Evolutionary conservation across 92 coral and sea anemone species (phyloP).

Genomic region (Phenganax stokvisi): DNA sequence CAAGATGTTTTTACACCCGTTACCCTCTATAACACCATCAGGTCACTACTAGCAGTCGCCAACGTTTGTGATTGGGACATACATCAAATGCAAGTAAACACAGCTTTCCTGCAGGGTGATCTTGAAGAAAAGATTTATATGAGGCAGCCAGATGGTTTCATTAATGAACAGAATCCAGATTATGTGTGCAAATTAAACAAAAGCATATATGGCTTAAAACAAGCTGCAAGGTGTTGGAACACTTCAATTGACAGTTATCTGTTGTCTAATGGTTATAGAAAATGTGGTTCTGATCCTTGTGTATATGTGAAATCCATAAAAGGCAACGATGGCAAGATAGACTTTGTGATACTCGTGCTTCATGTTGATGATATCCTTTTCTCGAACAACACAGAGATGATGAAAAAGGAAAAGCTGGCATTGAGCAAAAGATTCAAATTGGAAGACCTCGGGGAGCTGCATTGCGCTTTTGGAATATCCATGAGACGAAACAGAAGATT

Average conservation of each 20-base stretch:
- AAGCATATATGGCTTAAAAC: conserved; percentile 18
- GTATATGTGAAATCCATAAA: conserved; percentile 5
- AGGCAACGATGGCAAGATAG: conserved; percentile 5
- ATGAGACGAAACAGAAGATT: conserved; percentile 26
- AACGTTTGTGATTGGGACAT: conserved; percentile 23
- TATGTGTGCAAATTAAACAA: conserved; percentile 12
- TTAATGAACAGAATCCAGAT: neutral
- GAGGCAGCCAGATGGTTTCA: conserved; percentile 4
- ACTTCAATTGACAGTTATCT: conserved; percentile 11
- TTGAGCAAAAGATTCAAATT: neutral
- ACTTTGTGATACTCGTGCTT: conserved; percentile 12
- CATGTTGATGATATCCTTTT: conserved; percentile 26
- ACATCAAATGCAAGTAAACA: conserved; percentile 20
- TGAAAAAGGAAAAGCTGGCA: conserved; percentile 6
- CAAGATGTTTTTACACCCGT: no score
- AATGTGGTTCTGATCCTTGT: conserved; percentile 10
- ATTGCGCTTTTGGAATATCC: conserved; percentile 8
- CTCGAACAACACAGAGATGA: conserved; percentile 26
- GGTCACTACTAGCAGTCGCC: conserved; percentile 18
- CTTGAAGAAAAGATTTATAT: neutral
- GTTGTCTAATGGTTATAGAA: conserved; percentile 1
- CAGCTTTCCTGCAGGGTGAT: conserved; percentile 19
- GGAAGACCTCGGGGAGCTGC: conserved; percentile 3
- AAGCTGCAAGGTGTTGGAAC: conserved; percentile 14
- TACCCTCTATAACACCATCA: neutral